Base-by-base conservation (phyloP, 2,113 vertebrate genomes). In the Eleginops maclovinus region DNA sequence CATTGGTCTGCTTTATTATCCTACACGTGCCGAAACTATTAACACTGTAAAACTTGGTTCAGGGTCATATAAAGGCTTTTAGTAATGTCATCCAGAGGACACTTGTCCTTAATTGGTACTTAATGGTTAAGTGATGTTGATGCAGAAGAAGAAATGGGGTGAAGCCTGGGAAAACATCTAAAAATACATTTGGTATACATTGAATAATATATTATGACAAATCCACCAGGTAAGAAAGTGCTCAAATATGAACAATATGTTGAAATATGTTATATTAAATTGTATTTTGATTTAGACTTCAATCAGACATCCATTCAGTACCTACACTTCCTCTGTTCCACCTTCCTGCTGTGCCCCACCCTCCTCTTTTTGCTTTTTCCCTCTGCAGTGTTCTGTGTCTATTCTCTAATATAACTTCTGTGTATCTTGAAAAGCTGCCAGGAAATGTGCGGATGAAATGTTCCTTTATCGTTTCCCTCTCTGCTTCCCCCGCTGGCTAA, bases 351-450 rank as follows among this genome's bases (percentile, higher is more conserved):
- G 44, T 56, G 70, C 84, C 83, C 79, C 77, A 66, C 83, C 86
- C 79, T 71, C 75, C 44, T 61, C 44, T 14, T 46, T 51, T 75
- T 53, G 8, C 53, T 31, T 46, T 72, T 43, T 5, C 55, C 72
- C 76, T 79, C 90, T 84, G 88, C 88, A 87, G 84, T 77, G 77
- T 64, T 87, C 69, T 82, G 76, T 88, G 76, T 83, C 73, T 85
- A 68, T 77, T 65, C 73, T 81, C 85, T 87, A 79, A 74, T 74
- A 87, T 72, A 90, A 88, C 91, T 91, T 84, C 76, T 81, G 78
- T 87, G 86, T 77, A 77, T 88, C 63, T 90, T 92, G 90, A 91
- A 82, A 90, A 83, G 77, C 84, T 80, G 75, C 86, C 85, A 90
- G 78, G 61, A 87, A 88, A 85, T 50, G 63, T 60, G 77, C 63